Base-by-base conservation (phyloP, 2,888 invertebrate genomes). In the Andrena dorsata region DNA sequence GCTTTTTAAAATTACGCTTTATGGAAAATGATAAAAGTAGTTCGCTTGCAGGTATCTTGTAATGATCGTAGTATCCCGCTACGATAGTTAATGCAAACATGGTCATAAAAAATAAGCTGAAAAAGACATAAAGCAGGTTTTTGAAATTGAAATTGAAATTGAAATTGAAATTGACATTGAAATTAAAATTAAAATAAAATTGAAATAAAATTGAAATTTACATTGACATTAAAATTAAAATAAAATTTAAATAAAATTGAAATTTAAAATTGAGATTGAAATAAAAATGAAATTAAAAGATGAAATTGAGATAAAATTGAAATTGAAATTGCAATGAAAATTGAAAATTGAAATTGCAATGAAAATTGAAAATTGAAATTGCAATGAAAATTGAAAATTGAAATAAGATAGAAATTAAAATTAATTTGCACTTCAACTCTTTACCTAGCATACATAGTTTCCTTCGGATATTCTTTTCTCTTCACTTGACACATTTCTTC, bases 11-110 rank as follows among this genome's bases (percentile, higher is more conserved):
- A 90, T 96, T 97, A 89, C 95, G 95, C 83, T 94, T 94, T 80
- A 96, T 91, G 0, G 97, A 97, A 93, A 97, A 96, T 20, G 95
- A 95, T 30, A 95, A 93, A 1, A 95, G 89, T 90, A 95, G 94
- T 82, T 95, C 94, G 91, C 83, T 91, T 23, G 88, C 85, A 16
- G 91, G 88, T 41, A 91, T 74, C 2, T 87, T 81, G 73, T 88
- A 89, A 71, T 93, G 93, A 77, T 95, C 94, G 80, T 92, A 94
- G 13, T 92, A 81, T 0, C 94, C 94, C 1, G 94, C 93, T 6
- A 93, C 77, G 26, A 93, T 70, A 5, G 94, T 92, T 69, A 95
- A 89, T 26, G 92, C 91, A 58, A 95, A 86, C 8, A 95, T 89
- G 1, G 92, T 91, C 6, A 94, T 80, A 89, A 95, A 95, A 87